Percentiles rank a stretch among this genome's conserved stretches.
phyloP scores from a whole-genome alignment of 2,113 vertebrate genomes.

The Poeciliopsis retropinna region DNA sequence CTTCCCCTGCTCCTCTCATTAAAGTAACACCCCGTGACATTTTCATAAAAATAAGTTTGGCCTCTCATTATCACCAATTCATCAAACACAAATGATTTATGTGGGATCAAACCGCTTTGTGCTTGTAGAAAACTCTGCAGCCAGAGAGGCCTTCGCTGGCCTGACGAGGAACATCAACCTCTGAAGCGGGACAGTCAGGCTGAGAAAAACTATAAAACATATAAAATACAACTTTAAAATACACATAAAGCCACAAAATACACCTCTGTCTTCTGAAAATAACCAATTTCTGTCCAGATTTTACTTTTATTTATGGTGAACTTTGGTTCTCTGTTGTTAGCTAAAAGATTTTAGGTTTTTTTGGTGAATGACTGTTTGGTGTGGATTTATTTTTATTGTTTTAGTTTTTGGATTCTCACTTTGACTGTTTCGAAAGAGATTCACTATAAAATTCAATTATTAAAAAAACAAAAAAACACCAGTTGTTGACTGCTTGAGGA shows the following conservation, averaged over 20 bases:
- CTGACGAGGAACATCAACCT: neutral
- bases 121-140: neutral
- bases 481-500: neutral
- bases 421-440: neutral
- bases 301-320: neutral
- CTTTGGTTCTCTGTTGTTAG: neutral
- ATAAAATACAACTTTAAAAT: neutral
- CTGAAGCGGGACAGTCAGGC: neutral
- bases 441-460: neutral
- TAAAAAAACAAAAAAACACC: neutral
- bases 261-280: neutral
- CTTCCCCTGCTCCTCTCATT: slow-evolving; percentile 26
- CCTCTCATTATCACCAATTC: slow-evolving; percentile 45
- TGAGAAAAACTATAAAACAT: neutral
- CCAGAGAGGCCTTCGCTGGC: neutral
- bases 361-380: neutral
- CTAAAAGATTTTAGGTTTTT: no score
- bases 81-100: slow-evolving; percentile 39
- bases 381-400: neutral
- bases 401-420: neutral
- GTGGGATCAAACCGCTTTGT: neutral
- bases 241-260: neutral
- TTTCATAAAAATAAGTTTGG: slow-evolving; percentile 55
- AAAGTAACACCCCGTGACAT: slow-evolving; percentile 59
- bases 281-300: neutral